Evolutionary conservation across 2,113 vertebrate genomes (phyloP), one percentile per base, ranked within the genome.

Genomic region (Pteruthius melanotis): DNA sequence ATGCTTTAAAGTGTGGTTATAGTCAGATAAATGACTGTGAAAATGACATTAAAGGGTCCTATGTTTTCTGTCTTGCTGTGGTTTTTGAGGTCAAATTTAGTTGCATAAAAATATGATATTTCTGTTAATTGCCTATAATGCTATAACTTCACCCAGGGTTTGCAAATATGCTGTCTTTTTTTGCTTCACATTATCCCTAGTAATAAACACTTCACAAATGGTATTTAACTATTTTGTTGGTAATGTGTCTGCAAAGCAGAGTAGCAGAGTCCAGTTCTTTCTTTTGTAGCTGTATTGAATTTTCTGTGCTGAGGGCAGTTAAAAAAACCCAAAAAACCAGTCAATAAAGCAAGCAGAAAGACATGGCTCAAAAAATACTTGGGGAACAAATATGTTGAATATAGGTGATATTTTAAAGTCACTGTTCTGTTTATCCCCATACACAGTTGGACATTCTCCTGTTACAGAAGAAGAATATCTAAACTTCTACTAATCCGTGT

Each of bases 21-120:
- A 97, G 95, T 86, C 95, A 90, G 95, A 97, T 93, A 96, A 95
- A 96, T 96, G 90, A 92, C 94, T 71, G 60, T 59, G 72, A 95
- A 96, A 93, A 76, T 96, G 93, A 92, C 94, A 90, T 96, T 93
- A 88, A 79, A 94, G 90, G 61, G 80, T 87, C 85, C 85, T 40
- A 28, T 39, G 49, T 90, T 94, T 96, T 94, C 94, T 88, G 39
- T 90, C 92, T 90, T 68, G 27, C 79, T 74, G 68, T 95, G 79
- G 76, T 90, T 90, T 94, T 95, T 47, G 65, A 87, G 94, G 94
- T 95, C 92, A 90, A 78, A 93, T 79, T 24, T 88, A 60, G 95
- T 95, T 94, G 87, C 83, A 70, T 92, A 92, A 97, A 95, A 95
- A 90, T 77, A 85, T 42, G n/a, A 44, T 93, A 80, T 95, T 91